Conservation (phyloP, 2,113 vertebrate genomes). For the Mus pahari region DNA sequence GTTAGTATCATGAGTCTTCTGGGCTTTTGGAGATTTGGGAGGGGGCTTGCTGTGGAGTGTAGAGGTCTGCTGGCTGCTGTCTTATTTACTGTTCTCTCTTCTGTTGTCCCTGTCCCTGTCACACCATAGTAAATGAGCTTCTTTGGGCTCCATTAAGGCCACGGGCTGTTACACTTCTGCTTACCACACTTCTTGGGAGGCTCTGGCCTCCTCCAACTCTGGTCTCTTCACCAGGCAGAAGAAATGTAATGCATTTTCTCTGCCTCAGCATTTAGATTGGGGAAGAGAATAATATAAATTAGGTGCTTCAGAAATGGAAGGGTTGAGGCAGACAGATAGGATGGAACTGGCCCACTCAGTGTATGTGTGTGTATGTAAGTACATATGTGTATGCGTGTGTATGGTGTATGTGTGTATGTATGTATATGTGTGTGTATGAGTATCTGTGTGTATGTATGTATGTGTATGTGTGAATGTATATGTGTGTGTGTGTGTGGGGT, state of each 20-base stretch:
- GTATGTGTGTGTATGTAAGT: rapidly evolving
- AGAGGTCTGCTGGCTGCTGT: rapidly evolving
- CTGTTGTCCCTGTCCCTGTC: rapidly evolving
- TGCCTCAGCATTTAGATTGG: not conserved
- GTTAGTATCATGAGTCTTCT: not conserved
- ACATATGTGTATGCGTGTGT: too few relatives aligned
- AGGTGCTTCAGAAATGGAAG: not conserved
- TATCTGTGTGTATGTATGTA: not conserved
- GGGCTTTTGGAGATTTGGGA: not conserved
- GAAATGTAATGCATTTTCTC: not conserved
- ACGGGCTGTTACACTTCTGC: rapidly evolving
- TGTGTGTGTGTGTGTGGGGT: not conserved
- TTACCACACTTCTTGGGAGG: not conserved
- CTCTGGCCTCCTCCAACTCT: not conserved
- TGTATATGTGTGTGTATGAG: rapidly evolving
- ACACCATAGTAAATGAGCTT: not conserved
- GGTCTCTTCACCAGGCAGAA: not conserved
- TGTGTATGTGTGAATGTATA: too few relatives aligned
- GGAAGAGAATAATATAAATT: not conserved
- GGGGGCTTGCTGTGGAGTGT: rapidly evolving
- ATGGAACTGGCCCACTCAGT: rapidly evolving
- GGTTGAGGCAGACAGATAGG: too few relatives aligned
- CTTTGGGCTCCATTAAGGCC: not conserved
- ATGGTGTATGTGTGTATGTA: too few relatives aligned
- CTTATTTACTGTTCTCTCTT: not conserved